Conservation (phyloP, 2,113 vertebrate genomes). For the Nansenia antarctica region DNA sequence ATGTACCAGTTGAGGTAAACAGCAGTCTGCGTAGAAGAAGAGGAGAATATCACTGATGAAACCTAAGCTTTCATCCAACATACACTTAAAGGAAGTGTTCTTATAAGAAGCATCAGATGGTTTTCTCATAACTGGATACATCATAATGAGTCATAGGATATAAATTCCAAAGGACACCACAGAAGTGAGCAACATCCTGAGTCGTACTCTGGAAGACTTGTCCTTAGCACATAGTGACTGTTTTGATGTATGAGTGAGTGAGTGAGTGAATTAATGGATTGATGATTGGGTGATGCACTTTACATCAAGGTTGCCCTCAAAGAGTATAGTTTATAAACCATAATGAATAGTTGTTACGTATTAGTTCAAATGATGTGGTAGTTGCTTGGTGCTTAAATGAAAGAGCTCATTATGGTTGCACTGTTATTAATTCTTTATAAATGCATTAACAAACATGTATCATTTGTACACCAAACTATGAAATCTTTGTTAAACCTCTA, state of each 20-base stretch:
- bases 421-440: neutral
- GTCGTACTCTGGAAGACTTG: neutral
- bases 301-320: neutral
- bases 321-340: neutral
- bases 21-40: neutral
- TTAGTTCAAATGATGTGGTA: neutral
- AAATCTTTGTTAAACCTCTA: neutral
- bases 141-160: constrained; percentile 39
- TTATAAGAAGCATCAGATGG: constrained; percentile 31
- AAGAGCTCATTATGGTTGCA: neutral
- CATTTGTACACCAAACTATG: neutral
- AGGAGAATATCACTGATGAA: constrained; percentile 9
- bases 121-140: constrained; percentile 32
- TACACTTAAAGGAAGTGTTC: constrained; percentile 26
- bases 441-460: neutral
- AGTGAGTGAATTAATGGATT: neutral
- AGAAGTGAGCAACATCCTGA: constrained; percentile 12
- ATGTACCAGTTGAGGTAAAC: neutral
- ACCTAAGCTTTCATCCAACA: constrained; percentile 12
- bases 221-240: neutral
- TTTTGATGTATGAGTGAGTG: neutral
- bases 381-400: neutral
- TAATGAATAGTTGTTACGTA: neutral
- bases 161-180: constrained; percentile 13
- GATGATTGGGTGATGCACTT: neutral